Conservation (phyloP, 2,797 vertebrate species). For the Hippocampus kuda region DNA sequence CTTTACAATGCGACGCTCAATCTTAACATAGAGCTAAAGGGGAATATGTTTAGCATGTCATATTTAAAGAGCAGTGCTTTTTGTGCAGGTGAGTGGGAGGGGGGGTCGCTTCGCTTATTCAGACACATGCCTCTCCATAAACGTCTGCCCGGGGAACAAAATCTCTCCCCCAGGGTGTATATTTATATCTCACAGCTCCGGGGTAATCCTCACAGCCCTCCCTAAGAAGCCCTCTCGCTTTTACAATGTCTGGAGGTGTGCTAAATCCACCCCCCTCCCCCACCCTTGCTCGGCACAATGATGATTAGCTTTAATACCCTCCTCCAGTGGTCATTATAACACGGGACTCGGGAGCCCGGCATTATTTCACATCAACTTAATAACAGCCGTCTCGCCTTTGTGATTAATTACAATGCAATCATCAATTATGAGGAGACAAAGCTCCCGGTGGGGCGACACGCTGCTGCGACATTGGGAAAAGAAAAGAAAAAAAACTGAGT, state of each 20-base stretch:
- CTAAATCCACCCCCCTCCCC: conserved; percentile 64
- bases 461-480: conserved; percentile 24
- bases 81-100: background rate
- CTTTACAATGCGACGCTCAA: conserved; percentile 8
- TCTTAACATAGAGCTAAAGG: conserved; percentile 39
- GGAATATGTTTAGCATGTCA: conserved; percentile 41
- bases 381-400: conserved; percentile 51
- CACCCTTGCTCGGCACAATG: conserved; percentile 59
- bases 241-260: conserved; percentile 62
- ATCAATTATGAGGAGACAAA: conserved; percentile 51
- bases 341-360: conserved; percentile 45
- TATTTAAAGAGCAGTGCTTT: conserved; percentile 20
- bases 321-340: conserved; percentile 58
- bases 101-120: background rate
- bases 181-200: conserved; percentile 58
- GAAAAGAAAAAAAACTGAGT: conserved; percentile 16
- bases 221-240: conserved; percentile 51
- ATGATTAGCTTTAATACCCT: conserved; percentile 68
- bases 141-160: conserved; percentile 19
- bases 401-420: conserved; percentile 58
- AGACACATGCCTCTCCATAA: background rate
- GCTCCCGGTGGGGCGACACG: conserved; percentile 40
- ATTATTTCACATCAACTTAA: conserved; percentile 57
- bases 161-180: conserved; percentile 41
- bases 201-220: conserved; percentile 55